Evolutionary conservation across 2,888 invertebrate genomes (phyloP), one percentile per base, ranked within the genome.

Genomic region (Hydroisotoma schaefferi): DNA sequence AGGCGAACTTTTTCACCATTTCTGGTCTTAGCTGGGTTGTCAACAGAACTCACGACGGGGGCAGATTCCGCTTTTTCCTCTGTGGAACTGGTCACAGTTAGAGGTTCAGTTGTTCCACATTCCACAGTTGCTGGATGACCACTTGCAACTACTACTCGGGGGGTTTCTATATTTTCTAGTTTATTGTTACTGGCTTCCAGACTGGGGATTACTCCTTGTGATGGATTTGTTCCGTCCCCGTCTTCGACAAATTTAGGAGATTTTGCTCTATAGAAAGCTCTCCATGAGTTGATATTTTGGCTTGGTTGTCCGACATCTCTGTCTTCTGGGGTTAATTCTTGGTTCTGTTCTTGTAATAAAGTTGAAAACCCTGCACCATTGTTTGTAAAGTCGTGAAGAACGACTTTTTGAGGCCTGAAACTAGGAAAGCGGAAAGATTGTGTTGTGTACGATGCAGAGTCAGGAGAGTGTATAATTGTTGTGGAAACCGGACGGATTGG

Each of bases 401-500:
- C 59, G 2, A 65, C 65, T 5, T 61, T 55, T 2, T 65, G 61
- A 18, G 65, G 65, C 18, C 56, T 49, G 37, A 65, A 65, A 25
- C 56, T 61, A 26, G 60, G 65, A 3, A 60, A 54, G 47, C 61
- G 55, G 48, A 65, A 47, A 8, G 61, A 61, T 26, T 65, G 65
- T 5, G 52, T 37, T n/a, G 37, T 38, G 22, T 61, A 65, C 15
- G 58, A 59, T 22, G 59, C 59, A 1, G 58, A 58, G 18, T 61
- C 65, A 6, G 65, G 65, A 1, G 61, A 61, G 25, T 65, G 65
- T 20, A 61, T 61, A 6, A 65, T 57, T 5, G 65, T 65, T 10
- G 65, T 65, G 12, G 65, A 61, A 15, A 61, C 53, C 23, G 65
- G 65, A 29, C n/a, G n/a, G n/a, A n/a, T n/a, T n/a, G n/a, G n/a